These are phyloP conservation scores for Phyllostomus hastatus DNA, from an alignment of 2,113 vertebrate genomes.

Conservation along the genomic window DNA sequence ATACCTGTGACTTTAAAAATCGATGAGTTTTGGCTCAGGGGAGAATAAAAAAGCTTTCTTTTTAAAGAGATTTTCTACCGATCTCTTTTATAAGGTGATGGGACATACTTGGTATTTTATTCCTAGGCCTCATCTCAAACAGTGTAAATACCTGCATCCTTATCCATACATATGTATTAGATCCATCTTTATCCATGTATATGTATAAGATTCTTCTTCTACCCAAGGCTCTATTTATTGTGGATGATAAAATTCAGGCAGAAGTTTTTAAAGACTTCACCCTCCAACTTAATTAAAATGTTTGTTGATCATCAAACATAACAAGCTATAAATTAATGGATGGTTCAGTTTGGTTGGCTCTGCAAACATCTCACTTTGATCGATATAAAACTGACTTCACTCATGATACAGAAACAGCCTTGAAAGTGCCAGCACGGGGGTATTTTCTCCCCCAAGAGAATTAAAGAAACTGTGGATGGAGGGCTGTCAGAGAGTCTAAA, in stretches of 20 bases:
- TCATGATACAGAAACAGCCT: slow-evolving; percentile 56
- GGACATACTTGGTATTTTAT: neutral
- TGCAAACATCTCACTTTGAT: slow-evolving; percentile 78
- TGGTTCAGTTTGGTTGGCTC: slow-evolving; percentile 74
- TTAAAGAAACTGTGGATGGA: slow-evolving; percentile 30
- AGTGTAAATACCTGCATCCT: neutral
- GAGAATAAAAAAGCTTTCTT: neutral
- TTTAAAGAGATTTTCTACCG: neutral
- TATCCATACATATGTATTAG: neutral
- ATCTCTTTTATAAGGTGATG: neutral
- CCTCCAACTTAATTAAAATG: slow-evolving; percentile 78
- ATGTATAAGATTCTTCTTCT: slow-evolving; percentile 40
- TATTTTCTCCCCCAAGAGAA: slow-evolving; percentile 11
- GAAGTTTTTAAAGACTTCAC: slow-evolving; percentile 68
- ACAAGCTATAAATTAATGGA: slow-evolving; percentile 76
- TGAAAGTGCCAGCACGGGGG: slow-evolving; percentile 64
- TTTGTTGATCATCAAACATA: slow-evolving; percentile 76
- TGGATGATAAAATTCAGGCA: slow-evolving; percentile 65
- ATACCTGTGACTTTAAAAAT: neutral
- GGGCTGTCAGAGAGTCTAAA: slow-evolving; percentile 10
- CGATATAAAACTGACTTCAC: slow-evolving; percentile 68
- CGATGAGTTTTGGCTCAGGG: neutral
- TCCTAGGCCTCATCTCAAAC: neutral
- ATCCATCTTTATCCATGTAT: neutral
- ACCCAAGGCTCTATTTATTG: slow-evolving; percentile 61